Percentiles rank a stretch among this genome's conserved stretches.
Conservation (phyloP, 2,888 invertebrate species). For the Calameuta idolon region DNA sequence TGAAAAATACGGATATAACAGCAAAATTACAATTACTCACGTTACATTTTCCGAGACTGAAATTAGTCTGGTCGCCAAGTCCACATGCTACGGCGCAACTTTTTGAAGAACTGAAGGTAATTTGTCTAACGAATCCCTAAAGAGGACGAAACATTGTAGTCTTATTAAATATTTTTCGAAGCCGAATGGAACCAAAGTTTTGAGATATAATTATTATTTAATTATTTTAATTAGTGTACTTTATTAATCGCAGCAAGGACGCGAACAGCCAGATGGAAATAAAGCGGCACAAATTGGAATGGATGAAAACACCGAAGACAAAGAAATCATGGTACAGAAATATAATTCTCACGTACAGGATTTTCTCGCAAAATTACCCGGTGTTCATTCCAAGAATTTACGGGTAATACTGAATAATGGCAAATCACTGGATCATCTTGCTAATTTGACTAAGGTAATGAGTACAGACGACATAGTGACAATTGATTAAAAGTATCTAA, state of each 20-base stretch:
- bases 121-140: background rate
- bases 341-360: constrained; percentile 83
- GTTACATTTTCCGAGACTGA: constrained; percentile 91
- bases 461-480: background rate
- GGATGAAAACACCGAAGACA: constrained; percentile 71
- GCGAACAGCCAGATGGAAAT: constrained; percentile 82
- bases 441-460: constrained; percentile 72
- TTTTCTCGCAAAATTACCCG: constrained; percentile 88
- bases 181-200: background rate
- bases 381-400: constrained; percentile 89
- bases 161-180: background rate
- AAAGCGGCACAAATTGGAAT: constrained; percentile 80
- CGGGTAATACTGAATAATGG: constrained; percentile 81
- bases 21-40: constrained; percentile 93
- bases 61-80: constrained; percentile 96
- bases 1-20: constrained; percentile 82
- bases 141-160: constrained; percentile 11
- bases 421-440: constrained; percentile 74
- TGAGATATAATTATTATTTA: constrained; percentile 6
- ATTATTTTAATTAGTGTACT: constrained; percentile 15
- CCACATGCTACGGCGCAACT: constrained; percentile 96
- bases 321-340: constrained; percentile 69
- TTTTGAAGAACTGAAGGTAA: constrained; percentile 93
- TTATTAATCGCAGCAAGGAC: constrained; percentile 74
- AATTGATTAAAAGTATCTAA: background rate